Evolutionary conservation across 92 coral and sea anemone genomes (phyloP).

Genomic region (Umimayanthus kanabou): DNA sequence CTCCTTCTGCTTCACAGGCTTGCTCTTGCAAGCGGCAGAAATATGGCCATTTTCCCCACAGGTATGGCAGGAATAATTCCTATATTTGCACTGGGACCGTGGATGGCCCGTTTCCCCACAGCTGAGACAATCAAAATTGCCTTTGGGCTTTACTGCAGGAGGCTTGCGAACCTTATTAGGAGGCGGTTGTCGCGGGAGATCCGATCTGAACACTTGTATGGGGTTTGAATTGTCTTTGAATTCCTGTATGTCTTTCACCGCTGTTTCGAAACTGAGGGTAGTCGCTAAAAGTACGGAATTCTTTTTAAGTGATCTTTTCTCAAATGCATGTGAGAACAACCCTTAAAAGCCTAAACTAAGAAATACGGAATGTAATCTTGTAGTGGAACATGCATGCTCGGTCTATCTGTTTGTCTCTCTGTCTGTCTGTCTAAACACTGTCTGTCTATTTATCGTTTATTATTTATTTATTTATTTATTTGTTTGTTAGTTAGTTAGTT

Average conservation of each 20-base stretch:
- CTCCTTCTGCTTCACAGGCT: background rate
- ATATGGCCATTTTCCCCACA: conserved; percentile 36
- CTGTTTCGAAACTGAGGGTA: conserved; percentile 29
- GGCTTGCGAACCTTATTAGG: background rate
- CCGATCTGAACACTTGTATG: background rate
- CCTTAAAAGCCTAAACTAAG: too few species aligned
- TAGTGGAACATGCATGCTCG: too few species aligned
- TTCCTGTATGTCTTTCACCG: conserved; percentile 38
- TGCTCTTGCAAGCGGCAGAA: conserved; percentile 18
- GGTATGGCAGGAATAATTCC: conserved; percentile 10
- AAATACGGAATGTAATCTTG: too few species aligned
- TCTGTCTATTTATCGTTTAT: too few species aligned
- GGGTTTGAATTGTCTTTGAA: conserved; percentile 1
- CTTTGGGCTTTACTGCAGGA: background rate
- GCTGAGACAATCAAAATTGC: conserved; percentile 34
- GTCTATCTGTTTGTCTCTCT: too few species aligned
- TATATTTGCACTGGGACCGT: too few species aligned
- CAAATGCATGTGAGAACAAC: too few species aligned
- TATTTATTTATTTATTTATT: too few species aligned
- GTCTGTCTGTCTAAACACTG: too few species aligned
- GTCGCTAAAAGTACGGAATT: background rate
- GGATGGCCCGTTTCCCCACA: conserved; percentile 14
- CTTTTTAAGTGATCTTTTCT: too few species aligned
- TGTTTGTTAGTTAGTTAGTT: too few species aligned
- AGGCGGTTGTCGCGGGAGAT: background rate